These are phyloP conservation scores for Hyaena hyaena DNA, from an alignment of 2,113 vertebrate species.

Conservation along the genomic window DNA sequence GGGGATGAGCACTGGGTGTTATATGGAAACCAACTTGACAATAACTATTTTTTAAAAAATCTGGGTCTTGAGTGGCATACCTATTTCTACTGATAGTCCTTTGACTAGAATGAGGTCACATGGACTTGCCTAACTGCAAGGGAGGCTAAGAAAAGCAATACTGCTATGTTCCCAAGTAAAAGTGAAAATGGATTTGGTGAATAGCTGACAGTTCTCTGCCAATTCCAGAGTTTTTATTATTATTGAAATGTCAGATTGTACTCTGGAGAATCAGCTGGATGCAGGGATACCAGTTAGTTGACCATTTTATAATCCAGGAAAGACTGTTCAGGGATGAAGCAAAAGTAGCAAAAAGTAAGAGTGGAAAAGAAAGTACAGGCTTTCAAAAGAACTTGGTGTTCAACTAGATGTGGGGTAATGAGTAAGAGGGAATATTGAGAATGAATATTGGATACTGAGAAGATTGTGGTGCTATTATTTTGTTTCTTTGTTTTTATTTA, in stretches of 20 bases:
- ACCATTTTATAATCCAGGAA: not conserved
- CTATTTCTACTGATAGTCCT: not conserved
- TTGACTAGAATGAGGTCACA: not conserved
- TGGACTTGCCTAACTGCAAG: not conserved
- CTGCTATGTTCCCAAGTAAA: not conserved
- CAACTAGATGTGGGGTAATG: not conserved
- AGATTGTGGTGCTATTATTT: not conserved
- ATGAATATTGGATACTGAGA: not conserved
- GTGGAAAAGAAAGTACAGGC: not conserved
- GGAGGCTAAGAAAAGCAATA: not conserved
- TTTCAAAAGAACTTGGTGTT: not conserved
- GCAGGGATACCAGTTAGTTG: not conserved
- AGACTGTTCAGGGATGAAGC: not conserved
- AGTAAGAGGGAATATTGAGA: not conserved
- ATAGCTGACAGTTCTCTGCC: not conserved
- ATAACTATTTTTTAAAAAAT: not conserved
- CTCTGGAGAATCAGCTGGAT: not conserved
- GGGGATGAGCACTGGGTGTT: no score
- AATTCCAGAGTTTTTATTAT: not conserved
- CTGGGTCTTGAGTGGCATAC: not conserved
- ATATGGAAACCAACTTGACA: no score
- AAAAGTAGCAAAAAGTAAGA: not conserved
- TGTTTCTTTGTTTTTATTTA: no score
- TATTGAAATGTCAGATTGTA: not conserved
- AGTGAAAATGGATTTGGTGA: not conserved